Evolutionary conservation across 2,888 invertebrate genomes (phyloP), one percentile per base, ranked within the genome.

Genomic region (Hydriomena furcata): DNA sequence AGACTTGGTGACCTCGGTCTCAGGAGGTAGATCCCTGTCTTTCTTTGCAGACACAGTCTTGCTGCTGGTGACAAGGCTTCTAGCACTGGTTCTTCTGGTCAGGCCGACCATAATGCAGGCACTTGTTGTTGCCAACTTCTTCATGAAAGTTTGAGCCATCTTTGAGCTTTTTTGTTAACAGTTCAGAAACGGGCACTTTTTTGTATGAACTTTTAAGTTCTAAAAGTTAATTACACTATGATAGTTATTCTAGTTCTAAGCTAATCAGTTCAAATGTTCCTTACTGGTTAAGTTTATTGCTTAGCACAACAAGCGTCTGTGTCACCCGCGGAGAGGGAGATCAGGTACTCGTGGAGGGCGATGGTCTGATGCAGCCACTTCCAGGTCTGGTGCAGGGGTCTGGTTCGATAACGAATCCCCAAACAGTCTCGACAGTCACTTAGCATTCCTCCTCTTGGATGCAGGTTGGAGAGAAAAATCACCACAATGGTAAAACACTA

Each of bases 291-390:
- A 42, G 52, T 65, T 79, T 85, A 89, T 66, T 78, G 77, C 71
- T 60, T 71, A 63, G 68, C 57, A 58, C 68, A 71, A 63, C 77
- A 76, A 68, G 84, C 84, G 68, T 95, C 93, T 86, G 94, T 93
- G 86, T 94, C 93, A 73, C 94, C 94, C 65, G 95, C 92, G 60
- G 94, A 94, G 71, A 96, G 92, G 68, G 95, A 93, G 87, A 96
- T 95, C 73, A 97, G 92, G 77, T 96, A 96, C 74, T 96, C 95
- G 93, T 97, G 97, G 55, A 97, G 92, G 71, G 94, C 94, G 75
- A 95, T 95, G 63, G 97, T 97, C 86, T 96, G 96, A 84, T 97
- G 97, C 84, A 97, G 91, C 97, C 97, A 97, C 96, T 97, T 97
- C 95, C 96, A 97, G 81, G 97, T 97, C 91, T 96, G 96, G 91